Conservation (phyloP, 2,888 invertebrate species). For the Lasioglossum villosulum region DNA sequence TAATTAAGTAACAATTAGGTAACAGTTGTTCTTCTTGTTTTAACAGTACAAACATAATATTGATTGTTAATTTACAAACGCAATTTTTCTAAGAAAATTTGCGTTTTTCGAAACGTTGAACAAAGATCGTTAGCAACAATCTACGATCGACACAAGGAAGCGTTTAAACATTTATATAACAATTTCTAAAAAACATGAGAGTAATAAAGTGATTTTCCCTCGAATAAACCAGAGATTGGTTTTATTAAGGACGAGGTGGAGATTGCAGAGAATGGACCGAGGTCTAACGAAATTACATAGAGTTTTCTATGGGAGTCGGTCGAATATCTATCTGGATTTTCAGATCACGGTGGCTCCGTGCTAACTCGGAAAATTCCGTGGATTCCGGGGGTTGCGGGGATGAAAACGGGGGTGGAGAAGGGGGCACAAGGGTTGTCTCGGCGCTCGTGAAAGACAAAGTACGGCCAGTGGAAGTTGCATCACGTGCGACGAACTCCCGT, state of each 20-base stretch:
- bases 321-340: slow-evolving; percentile 75
- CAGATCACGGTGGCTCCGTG: slow-evolving; percentile 71
- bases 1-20: no score
- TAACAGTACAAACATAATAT: no score
- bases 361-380: slow-evolving; percentile 77
- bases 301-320: slow-evolving; percentile 56
- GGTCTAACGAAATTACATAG: slow-evolving; percentile 60
- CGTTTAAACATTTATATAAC: no score
- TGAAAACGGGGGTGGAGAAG: neutral
- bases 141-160: no score
- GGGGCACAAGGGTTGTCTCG: slow-evolving; percentile 29
- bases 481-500: slow-evolving; percentile 46
- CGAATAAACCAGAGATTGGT: neutral
- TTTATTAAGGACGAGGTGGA: neutral
- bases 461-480: slow-evolving; percentile 52
- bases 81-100: no score
- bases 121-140: no score
- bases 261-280: neutral
- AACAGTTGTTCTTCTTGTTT: no score
- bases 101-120: no score
- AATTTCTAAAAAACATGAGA: no score
- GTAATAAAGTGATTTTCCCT: neutral
- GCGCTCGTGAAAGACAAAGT: slow-evolving; percentile 55
- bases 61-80: no score
- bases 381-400: slow-evolving; percentile 69